phyloP scores from a whole-genome alignment of 2,113 vertebrate genomes.

The Otus sunia region DNA sequence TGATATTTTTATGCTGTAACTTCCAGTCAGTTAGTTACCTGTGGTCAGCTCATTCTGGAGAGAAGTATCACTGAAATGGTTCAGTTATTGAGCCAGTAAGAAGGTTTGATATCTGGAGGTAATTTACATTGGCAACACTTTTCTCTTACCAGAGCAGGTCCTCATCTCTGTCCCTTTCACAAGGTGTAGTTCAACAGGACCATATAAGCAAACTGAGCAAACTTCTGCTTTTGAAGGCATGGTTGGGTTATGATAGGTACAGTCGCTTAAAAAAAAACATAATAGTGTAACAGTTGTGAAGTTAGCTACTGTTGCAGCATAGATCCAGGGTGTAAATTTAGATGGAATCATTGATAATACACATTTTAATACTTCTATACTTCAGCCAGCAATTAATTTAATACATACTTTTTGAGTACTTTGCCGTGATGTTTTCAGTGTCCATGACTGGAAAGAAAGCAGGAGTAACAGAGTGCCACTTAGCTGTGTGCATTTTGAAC shows the following conservation, averaged over 20 bases:
- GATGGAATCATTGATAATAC: neutral
- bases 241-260: neutral
- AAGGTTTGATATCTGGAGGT: neutral
- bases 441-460: neutral
- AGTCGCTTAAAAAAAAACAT: neutral
- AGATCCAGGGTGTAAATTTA: neutral
- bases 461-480: neutral
- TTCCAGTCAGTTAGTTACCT: neutral
- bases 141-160: neutral
- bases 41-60: neutral
- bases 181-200: neutral
- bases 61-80: neutral
- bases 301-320: neutral
- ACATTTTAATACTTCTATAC: neutral
- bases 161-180: neutral
- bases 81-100: neutral
- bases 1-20: neutral
- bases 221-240: neutral
- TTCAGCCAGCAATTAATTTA: neutral
- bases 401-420: neutral
- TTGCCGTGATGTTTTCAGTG: neutral
- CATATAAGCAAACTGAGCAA: neutral
- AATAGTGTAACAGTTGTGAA: neutral
- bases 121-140: neutral
- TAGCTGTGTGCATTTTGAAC: neutral